Conservation (phyloP, 1,140 invertebrate species). For the Melitaea cinxia region DNA sequence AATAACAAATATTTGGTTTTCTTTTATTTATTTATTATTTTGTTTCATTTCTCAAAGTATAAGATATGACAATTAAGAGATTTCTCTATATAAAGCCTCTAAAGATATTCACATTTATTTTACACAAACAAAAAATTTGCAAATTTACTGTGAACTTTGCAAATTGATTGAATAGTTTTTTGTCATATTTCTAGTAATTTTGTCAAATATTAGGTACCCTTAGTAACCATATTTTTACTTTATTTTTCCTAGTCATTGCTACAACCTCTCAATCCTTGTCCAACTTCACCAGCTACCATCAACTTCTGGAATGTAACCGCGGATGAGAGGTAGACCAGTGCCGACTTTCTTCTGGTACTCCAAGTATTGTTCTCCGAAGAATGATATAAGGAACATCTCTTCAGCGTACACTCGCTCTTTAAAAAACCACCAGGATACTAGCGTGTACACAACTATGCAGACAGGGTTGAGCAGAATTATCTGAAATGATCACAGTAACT, state of each 20-base stretch:
- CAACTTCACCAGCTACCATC: conserved; percentile 23
- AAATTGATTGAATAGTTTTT: no score
- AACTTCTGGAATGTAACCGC: conserved; percentile 84
- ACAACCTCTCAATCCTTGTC: neutral
- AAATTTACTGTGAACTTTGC: no score
- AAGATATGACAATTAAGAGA: no score
- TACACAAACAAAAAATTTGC: no score
- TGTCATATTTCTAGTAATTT: no score
- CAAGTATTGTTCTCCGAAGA: conserved; percentile 95
- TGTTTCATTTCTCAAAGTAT: no score
- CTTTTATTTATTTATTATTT: no score
- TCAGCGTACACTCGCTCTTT: conserved; percentile 93
- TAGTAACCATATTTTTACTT: neutral
- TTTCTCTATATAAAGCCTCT: no score
- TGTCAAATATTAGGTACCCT: no score
- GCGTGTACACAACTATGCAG: conserved; percentile 91
- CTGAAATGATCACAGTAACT: conserved; percentile 72
- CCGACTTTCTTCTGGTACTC: conserved; percentile 93
- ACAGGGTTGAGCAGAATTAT: conserved; percentile 95
- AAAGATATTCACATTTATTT: no score
- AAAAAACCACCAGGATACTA: conserved; percentile 96
- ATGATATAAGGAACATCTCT: conserved; percentile 95
- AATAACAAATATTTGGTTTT: no score
- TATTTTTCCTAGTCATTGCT: neutral
- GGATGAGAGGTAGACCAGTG: conserved; percentile 96